Conservation (phyloP, 2,888 invertebrate genomes). For the Tipula lateralis region DNA sequence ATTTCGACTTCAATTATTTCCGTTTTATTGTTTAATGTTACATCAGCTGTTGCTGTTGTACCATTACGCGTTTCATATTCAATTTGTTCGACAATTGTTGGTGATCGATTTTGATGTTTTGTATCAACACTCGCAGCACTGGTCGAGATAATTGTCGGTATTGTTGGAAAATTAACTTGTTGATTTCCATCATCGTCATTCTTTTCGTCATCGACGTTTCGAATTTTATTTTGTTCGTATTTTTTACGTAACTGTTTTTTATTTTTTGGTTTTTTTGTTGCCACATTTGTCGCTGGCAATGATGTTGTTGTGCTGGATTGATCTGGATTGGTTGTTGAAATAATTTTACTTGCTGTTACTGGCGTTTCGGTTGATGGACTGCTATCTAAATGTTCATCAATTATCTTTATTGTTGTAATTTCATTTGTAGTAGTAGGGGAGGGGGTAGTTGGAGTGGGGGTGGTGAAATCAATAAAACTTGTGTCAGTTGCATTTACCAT, state of each 20-base stretch:
- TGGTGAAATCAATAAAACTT: neutral
- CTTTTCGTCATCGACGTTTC: neutral
- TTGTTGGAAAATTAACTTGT: neutral
- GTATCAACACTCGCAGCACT: neutral
- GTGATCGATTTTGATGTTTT: neutral
- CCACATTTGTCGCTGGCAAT: neutral
- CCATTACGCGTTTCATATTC: neutral
- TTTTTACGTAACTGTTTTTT: neutral
- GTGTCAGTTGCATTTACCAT: neutral
- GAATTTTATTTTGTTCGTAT: neutral
- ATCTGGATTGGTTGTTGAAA: neutral
- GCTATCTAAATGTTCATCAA: neutral
- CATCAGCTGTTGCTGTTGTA: neutral
- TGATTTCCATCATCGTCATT: neutral
- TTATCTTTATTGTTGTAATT: neutral
- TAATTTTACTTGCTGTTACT: neutral
- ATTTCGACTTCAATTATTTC: slow-evolving; percentile 27
- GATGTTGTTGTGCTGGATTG: neutral
- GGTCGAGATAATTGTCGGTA: neutral
- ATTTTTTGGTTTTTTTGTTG: neutral
- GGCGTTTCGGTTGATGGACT: neutral
- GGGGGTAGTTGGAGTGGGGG: neutral
- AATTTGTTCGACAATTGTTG: neutral
- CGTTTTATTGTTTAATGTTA: slow-evolving; percentile 12
- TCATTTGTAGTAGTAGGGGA: neutral